Conservation (phyloP, 2,888 invertebrate species). For the Ashinkailepas kermadecensis region DNA sequence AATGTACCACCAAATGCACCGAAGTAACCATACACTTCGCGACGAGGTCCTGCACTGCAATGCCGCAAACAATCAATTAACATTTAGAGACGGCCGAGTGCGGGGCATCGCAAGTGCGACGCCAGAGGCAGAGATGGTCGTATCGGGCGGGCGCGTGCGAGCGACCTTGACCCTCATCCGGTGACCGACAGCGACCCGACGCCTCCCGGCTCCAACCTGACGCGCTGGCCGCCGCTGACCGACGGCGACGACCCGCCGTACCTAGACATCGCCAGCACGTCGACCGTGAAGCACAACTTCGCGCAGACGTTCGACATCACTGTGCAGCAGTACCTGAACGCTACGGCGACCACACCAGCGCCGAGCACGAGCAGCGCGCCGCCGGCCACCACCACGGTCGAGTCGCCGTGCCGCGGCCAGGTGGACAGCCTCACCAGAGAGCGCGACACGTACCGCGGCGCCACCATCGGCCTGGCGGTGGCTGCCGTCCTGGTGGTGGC, state of each 20-base stretch:
- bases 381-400: not conserved
- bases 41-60: no score
- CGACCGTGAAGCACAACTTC: not conserved
- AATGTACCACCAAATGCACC: no score
- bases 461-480: conserved; percentile 7
- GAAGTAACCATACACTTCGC: no score
- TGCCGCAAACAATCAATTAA: no score
- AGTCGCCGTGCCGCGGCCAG: not conserved
- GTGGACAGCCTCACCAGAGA: not conserved
- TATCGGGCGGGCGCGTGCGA: no score
- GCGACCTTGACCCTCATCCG: no score
- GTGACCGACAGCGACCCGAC: not conserved
- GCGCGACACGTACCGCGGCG: not conserved
- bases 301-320: not conserved
- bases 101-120: no score
- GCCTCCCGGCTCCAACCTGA: not conserved
- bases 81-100: no score
- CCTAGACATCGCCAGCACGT: not conserved
- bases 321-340: not conserved
- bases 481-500: not conserved
- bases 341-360: not conserved
- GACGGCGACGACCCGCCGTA: not conserved
- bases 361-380: not conserved
- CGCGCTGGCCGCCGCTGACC: not conserved
- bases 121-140: no score